phyloP scores from a whole-genome alignment of 2,797 vertebrate species.

The Enteromius radiatus region DNA sequence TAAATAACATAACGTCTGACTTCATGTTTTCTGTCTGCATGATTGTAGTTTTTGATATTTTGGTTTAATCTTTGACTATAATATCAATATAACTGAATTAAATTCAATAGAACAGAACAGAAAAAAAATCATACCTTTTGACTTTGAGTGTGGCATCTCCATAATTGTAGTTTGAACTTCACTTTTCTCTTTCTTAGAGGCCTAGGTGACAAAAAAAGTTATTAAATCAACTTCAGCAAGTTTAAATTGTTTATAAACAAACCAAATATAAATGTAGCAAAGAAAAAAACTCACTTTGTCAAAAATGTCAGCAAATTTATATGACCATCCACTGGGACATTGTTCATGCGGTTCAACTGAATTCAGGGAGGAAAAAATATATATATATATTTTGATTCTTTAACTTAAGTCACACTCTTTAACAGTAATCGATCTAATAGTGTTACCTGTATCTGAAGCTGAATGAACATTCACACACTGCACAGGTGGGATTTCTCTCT shows the following conservation, averaged over 20 bases:
- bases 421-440: background rate
- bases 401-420: background rate
- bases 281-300: constrained; percentile 14
- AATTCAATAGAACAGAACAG: background rate
- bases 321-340: background rate
- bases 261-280: background rate
- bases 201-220: constrained; percentile 23
- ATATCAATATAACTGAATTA: background rate
- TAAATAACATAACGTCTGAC: background rate
- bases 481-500: constrained; percentile 52
- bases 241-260: background rate
- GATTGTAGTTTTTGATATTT: background rate
- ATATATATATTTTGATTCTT: background rate
- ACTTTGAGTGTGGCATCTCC: constrained; percentile 42
- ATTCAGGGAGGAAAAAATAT: background rate
- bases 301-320: background rate
- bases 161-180: background rate
- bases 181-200: constrained; percentile 14
- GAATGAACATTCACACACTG: constrained; percentile 52
- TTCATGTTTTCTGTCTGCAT: background rate
- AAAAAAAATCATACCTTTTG: constrained; percentile 53
- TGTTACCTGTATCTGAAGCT: background rate
- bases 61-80: background rate
- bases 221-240: background rate
- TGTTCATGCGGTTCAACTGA: constrained; percentile 20